These are phyloP conservation scores for Gambusia yucatana DNA, from an alignment of 2,797 vertebrate species.

Conservation along the genomic window DNA sequence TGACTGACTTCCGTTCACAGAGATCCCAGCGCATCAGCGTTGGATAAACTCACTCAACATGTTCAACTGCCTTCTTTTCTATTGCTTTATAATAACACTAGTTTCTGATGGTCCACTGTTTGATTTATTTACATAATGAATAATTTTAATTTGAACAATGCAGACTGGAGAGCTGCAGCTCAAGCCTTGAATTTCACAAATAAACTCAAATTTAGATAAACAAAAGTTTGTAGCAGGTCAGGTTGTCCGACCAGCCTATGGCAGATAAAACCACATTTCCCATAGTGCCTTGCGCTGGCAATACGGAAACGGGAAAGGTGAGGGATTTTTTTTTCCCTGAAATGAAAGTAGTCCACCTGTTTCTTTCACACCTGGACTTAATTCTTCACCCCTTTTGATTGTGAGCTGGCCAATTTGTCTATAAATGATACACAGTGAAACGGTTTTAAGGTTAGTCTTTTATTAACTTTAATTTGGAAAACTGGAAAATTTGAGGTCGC, in stretches of 20 bases:
- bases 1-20: too few species aligned
- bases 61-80: background rate
- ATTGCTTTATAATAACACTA: background rate
- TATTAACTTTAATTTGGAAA: background rate
- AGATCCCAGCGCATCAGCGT: background rate
- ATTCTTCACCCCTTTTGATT: fast-evolving
- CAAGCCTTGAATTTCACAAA: background rate
- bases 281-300: conserved; percentile 41
- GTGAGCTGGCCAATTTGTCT: background rate
- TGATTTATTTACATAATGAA: background rate
- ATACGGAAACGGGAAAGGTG: conserved; percentile 34
- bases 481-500: background rate
- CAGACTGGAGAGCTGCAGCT: background rate
- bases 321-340: background rate
- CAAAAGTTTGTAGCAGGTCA: background rate
- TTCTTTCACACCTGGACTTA: background rate
- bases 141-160: background rate
- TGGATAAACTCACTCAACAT: background rate
- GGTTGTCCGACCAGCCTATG: background rate
- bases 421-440: conserved; percentile 5
- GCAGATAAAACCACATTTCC: conserved; percentile 45
- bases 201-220: background rate
- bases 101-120: background rate
- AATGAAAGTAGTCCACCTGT: background rate
- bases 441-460: background rate